A percentile compares a stretch with the other conserved stretches of the same genome.
These are phyloP conservation scores for Nymphalis urticae DNA, from an alignment of 2,888 invertebrate genomes.

Conservation along the genomic window DNA sequence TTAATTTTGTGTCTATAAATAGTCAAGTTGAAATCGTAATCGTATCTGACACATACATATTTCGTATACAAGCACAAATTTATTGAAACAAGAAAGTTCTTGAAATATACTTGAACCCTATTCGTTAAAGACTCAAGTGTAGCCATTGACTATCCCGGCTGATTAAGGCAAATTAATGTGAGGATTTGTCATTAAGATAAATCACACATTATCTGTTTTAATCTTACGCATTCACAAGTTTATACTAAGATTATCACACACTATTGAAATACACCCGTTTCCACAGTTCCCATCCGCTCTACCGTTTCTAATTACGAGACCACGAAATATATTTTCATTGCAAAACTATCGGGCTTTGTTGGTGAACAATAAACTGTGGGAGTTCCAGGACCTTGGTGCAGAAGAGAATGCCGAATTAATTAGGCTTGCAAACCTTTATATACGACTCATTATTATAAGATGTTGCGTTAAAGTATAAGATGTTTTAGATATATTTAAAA, in stretches of 20 bases:
- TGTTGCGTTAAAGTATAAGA: neutral
- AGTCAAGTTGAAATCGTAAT: too few species aligned
- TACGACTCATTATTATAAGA: neutral
- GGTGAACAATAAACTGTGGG: constrained; percentile 31
- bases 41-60: too few species aligned
- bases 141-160: too few species aligned
- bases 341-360: constrained; percentile 17
- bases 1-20: too few species aligned
- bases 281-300: constrained; percentile 17
- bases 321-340: constrained; percentile 31
- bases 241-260: neutral
- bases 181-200: neutral
- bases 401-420: constrained; percentile 53
- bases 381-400: constrained; percentile 34
- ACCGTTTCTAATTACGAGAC: constrained; percentile 26
- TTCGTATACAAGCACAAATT: too few species aligned
- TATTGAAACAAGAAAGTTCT: too few species aligned
- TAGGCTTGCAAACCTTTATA: constrained; percentile 31
- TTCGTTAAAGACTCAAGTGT: too few species aligned
- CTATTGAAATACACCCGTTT: neutral
- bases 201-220: too few species aligned
- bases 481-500: neutral
- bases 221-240: neutral
- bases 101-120: too few species aligned
- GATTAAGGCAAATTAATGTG: too few species aligned